A percentile compares a stretch with the other conserved stretches of the same genome.
phyloP scores from a whole-genome alignment of 1,140 invertebrate species.

The Drosophila rufa region DNA sequence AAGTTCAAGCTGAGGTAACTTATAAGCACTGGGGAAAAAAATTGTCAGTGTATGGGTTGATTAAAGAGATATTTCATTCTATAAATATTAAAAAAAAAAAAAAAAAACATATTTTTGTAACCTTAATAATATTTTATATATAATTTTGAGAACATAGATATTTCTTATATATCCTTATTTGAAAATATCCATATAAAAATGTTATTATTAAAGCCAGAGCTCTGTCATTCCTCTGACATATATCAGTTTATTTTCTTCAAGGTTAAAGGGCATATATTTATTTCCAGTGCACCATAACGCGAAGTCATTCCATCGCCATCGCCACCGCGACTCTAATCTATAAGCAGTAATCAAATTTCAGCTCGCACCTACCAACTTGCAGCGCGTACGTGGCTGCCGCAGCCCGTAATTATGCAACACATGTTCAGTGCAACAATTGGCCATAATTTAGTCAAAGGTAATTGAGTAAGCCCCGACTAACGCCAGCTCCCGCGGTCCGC shows the following conservation, averaged over 20 bases:
- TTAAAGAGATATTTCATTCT: no score
- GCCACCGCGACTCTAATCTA: conserved; percentile 62
- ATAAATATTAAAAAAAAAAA: no score
- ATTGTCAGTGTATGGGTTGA: no score
- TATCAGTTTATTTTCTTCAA: not conserved
- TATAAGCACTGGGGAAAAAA: not conserved
- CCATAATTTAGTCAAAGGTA: conserved; percentile 83
- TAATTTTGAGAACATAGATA: no score
- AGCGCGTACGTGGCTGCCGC: conserved; percentile 54
- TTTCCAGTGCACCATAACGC: conserved; percentile 21
- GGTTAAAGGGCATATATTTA: not conserved
- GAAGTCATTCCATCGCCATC: conserved; percentile 31
- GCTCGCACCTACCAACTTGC: conserved; percentile 68
- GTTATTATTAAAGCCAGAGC: no score
- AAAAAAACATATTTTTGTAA: no score
- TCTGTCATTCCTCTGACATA: not conserved
- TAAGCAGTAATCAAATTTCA: conserved; percentile 82
- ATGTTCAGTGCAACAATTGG: conserved; percentile 80
- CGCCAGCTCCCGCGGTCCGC: conserved; percentile 43
- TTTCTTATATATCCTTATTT: no score
- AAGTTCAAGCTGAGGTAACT: conserved; percentile 21
- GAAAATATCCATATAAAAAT: no score
- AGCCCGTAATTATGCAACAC: conserved; percentile 82
- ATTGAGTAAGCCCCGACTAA: conserved; percentile 73
- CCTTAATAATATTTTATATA: no score